Evolutionary conservation across 2,113 vertebrate genomes (phyloP).

Genomic region (Nestor notabilis): DNA sequence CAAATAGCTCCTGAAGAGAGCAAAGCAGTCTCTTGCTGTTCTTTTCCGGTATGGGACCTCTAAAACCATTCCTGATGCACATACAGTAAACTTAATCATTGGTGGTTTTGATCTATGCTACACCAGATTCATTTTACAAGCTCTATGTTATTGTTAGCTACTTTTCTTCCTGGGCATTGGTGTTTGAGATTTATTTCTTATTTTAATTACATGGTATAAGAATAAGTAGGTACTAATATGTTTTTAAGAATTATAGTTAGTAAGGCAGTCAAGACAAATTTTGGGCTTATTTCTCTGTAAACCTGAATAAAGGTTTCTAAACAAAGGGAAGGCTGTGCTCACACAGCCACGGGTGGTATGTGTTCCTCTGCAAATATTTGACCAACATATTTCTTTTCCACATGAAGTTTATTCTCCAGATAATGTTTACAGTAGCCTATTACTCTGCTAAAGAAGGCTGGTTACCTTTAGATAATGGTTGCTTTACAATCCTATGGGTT

Average conservation of each 20-base stretch:
- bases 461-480: not conserved
- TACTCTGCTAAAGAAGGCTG: not conserved
- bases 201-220: not conserved
- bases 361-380: not conserved
- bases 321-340: not conserved
- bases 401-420: not conserved
- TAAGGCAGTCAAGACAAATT: not conserved
- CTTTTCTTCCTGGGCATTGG: not conserved
- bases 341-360: not conserved
- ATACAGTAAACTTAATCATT: not conserved
- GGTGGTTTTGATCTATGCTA: not conserved
- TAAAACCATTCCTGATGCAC: not conserved
- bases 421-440: not conserved
- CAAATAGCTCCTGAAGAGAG: not conserved
- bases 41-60: not conserved
- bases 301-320: not conserved
- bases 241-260: not conserved
- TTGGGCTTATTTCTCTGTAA: not conserved
- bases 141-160: fast-evolving
- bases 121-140: not conserved
- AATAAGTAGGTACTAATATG: not conserved
- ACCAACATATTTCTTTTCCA: not conserved
- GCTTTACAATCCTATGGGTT: fast-evolving
- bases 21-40: not conserved
- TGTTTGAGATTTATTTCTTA: not conserved